Percentiles rank a stretch among this genome's conserved stretches.
These are phyloP conservation scores for Girardinichthys multiradiatus DNA, from an alignment of 2,113 vertebrate species.

Conservation along the genomic window DNA sequence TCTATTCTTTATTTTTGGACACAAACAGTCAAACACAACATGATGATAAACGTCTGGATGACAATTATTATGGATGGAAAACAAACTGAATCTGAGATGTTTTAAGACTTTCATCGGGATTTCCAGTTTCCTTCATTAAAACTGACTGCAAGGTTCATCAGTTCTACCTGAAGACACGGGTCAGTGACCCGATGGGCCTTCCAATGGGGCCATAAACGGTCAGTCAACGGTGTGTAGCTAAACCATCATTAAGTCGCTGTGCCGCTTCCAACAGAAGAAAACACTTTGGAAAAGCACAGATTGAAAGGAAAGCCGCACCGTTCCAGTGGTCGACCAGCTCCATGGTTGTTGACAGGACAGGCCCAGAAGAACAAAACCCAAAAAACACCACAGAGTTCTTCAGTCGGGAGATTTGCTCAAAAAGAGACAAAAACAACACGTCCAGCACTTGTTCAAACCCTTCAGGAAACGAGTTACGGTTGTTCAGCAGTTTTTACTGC, in stretches of 20 bases:
- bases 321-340: background rate
- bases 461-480: background rate
- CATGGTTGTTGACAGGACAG: background rate
- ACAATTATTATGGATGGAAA: background rate
- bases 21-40: no score
- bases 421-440: no score
- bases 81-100: background rate
- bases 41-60: no score
- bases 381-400: background rate
- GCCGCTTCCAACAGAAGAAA: background rate
- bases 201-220: background rate
- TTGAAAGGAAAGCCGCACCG: background rate
- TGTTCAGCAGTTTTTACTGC: constrained; percentile 10
- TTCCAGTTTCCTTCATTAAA: background rate
- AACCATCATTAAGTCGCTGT: background rate
- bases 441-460: background rate
- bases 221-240: background rate
- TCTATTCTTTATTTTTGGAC: no score
- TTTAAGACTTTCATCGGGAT: background rate
- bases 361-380: background rate
- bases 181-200: background rate
- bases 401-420: background rate
- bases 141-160: background rate
- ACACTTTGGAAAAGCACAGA: background rate
- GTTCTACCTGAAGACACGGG: background rate